Evolutionary conservation across 2,888 invertebrate species (phyloP), one percentile per base, ranked within the genome.

Genomic region (Stomorhina lunata): DNA sequence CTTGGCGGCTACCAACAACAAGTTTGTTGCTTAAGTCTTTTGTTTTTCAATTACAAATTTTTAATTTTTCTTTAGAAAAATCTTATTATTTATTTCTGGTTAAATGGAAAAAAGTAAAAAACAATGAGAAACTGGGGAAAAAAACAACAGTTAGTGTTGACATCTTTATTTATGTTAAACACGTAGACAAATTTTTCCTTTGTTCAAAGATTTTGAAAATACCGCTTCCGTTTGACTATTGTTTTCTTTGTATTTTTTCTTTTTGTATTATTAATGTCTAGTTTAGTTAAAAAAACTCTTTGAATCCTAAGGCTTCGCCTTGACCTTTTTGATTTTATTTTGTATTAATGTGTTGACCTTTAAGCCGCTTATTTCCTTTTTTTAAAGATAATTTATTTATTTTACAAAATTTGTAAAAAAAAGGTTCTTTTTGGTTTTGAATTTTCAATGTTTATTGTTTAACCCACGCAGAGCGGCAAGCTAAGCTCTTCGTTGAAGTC

Each of bases 101-200:
- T 45, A 43, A 72, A 34, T 2, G n/a, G n/a, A 27, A 50, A 50
- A 48, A 4, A 25, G 55, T 17, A 20, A 15, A 40, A 37, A 45
- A 15, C 3, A 45, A 17, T 45, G 0, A 61, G 27, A 17, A 32
- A 55, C 12, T 50, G 63, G 12, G 45, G 12, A 29, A 48, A 17
- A 40, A 34, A 78, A 45, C 53, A 73, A 50, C 45, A 4, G 17
- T 45, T 40, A 43, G 59, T 65, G 75, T 61, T 82, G 82, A 82
- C 82, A 79, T 76, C 82, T 82, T 79, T 76, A 82, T 82, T 79
- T 76, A 79, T 71, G 66, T 71, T 66, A 45, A 71, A 55, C 82
- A 82, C 79, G 82, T 82, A 75, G 66, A 75, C 59, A 37, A 53
- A 71, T 75, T 79, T n/a, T 79, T 82, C 75, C 55, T 82, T 79